Base-by-base conservation (phyloP, 2,888 invertebrate species). In the Buathra laborator region DNA sequence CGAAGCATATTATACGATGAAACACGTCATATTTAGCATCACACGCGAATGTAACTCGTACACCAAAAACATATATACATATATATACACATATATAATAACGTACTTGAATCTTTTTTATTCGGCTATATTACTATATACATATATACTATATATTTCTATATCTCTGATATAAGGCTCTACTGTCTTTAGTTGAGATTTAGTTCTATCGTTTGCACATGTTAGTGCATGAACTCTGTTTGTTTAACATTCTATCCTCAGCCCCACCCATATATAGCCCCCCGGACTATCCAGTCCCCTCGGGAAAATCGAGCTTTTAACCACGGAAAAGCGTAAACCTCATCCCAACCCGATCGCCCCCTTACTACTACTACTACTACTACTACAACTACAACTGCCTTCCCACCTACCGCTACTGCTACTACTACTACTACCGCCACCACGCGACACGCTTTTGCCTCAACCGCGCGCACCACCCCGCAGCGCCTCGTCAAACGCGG, bases 131-230 rank as follows among this genome's bases (percentile, higher is more conserved):
- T 88, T 88, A 89, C 81, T 86, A 89, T 87, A 86, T 80, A 83
- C 68, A 81, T 85, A 86, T 84, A 87, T 76, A 83, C 79, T 91
- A 91, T 90, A 92, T 91, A 89, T 92, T 90, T 92, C 89, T 92
- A 92, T 91, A 89, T 93, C 90, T 93, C 93, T 93, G 92, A 93
- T 92, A 91, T 93, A 93, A 93, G 92, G 93, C 93, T 94, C 93
- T 93, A 92, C 91, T 93, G 92, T 94, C 93, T 93, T 93, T 94
- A 94, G 93, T 93, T 93, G 89, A 92, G 89, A 92, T 94, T 94
- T 94, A 94, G 94, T 93, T 94, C 91, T 93, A 93, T 92, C 90
- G 93, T 94, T 94, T 94, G 94, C 93, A 94, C 92, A 94, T 94
- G 94, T 94, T 94, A 94, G 94, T 93, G 94, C 93, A 94, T 93